Percentiles rank a stretch among this genome's conserved stretches.
Evolutionary conservation across 2,888 invertebrate genomes (phyloP).

Genomic region (Gnatocerus cornutus): DNA sequence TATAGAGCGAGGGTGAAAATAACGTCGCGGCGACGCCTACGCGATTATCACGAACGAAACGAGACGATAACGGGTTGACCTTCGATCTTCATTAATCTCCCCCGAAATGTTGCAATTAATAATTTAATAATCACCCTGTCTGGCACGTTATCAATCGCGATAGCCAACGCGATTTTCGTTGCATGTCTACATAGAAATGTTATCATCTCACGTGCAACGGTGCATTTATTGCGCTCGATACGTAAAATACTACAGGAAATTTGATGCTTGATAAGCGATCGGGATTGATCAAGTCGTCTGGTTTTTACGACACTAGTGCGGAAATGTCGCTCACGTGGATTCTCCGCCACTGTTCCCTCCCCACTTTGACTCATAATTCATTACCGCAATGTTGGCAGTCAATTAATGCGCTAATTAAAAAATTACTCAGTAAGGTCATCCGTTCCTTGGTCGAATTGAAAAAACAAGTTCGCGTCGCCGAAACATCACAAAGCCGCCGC

Average conservation of each 20-base stretch:
- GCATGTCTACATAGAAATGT: too few species aligned
- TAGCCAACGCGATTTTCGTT: too few species aligned
- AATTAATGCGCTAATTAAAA: conserved; percentile 17
- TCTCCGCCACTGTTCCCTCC: conserved; percentile 4
- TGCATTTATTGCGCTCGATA: background rate
- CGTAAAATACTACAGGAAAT: too few species aligned
- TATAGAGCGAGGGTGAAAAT: background rate
- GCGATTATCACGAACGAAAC: conserved; percentile 1
- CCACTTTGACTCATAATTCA: background rate
- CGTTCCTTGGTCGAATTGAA: conserved; percentile 4
- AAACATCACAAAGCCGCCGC: conserved; percentile 1
- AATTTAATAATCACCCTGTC: conserved; percentile 10
- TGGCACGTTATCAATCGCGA: background rate
- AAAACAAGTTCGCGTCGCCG: conserved; percentile 11
- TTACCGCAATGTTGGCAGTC: conserved; percentile 5
- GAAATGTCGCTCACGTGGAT: too few species aligned
- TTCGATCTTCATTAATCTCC: conserved; percentile 8
- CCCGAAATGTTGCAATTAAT: conserved; percentile 2
- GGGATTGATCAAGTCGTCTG: too few species aligned
- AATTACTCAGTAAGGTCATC: conserved; percentile 9
- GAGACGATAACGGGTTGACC: conserved; percentile 1
- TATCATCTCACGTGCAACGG: background rate
- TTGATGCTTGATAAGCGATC: too few species aligned
- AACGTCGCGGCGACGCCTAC: background rate
- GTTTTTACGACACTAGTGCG: too few species aligned